These are phyloP conservation scores for Hesperophylax magnus DNA, from an alignment of 1,140 invertebrate species.

Conservation along the genomic window DNA sequence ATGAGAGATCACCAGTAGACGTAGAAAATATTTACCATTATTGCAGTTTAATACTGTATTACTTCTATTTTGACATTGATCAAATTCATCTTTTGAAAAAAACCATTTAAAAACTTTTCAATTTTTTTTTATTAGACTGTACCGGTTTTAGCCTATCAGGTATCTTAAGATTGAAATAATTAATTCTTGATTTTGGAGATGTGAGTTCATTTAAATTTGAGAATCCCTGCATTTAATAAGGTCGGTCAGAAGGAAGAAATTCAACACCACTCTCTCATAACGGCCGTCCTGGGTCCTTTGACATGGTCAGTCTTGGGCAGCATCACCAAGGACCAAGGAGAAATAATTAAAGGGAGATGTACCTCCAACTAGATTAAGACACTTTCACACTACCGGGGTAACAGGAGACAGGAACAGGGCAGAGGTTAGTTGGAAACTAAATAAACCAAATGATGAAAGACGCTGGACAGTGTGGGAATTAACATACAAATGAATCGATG, in stretches of 20 bases:
- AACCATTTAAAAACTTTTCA: too few species aligned
- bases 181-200: background rate
- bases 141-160: too few species aligned
- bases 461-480: constrained; percentile 24
- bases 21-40: too few species aligned
- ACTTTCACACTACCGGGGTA: constrained; percentile 12
- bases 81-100: too few species aligned
- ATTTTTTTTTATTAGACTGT: too few species aligned
- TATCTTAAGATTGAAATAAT: background rate
- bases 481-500: background rate
- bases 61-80: too few species aligned
- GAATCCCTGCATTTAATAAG: constrained; percentile 1
- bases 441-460: constrained; percentile 35
- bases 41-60: too few species aligned
- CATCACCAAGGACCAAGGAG: constrained; percentile 45
- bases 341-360: constrained; percentile 54
- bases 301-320: constrained; percentile 56
- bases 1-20: too few species aligned
- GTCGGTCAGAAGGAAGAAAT: constrained; percentile 43
- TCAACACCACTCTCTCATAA: constrained; percentile 47
- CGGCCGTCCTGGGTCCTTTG: constrained; percentile 49
- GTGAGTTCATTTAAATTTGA: background rate
- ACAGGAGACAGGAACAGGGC: constrained; percentile 10
- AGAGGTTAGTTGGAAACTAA: constrained; percentile 41
- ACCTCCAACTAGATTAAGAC: constrained; percentile 10